Percentiles rank a stretch among this genome's conserved stretches.
phyloP scores from a whole-genome alignment of 2,888 invertebrate species.

The Amblyjoppa fuscipennis region DNA sequence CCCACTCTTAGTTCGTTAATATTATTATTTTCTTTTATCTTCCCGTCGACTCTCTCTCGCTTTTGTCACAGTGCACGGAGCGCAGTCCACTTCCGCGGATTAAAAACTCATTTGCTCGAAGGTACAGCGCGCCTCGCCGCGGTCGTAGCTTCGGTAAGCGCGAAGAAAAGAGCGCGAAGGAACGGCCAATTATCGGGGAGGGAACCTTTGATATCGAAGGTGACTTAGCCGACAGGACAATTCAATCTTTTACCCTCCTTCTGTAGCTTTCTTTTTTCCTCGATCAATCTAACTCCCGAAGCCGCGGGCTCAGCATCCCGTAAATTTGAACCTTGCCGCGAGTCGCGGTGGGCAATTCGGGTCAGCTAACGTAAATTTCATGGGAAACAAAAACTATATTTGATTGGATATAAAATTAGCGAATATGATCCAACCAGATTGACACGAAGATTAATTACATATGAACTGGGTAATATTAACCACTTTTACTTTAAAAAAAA shows the following conservation, averaged over 20 bases:
- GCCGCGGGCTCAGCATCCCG: background rate
- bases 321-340: background rate
- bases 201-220: constrained; percentile 38
- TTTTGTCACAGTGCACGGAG: constrained; percentile 50
- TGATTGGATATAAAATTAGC: background rate
- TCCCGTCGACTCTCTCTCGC: constrained; percentile 1
- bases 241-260: constrained; percentile 28
- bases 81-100: constrained; percentile 62
- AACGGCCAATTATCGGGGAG: constrained; percentile 53
- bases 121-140: constrained; percentile 25
- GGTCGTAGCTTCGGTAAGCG: constrained; percentile 24
- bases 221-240: constrained; percentile 42
- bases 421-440: background rate
- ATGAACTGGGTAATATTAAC: background rate
- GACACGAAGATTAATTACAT: too few relatives aligned
- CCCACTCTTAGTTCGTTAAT: background rate
- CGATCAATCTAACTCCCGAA: background rate
- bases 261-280: constrained; percentile 2
- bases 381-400: background rate
- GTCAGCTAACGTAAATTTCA: background rate
- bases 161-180: constrained; percentile 23
- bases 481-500: too few relatives aligned
- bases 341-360: background rate
- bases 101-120: constrained; percentile 66
- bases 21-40: constrained; percentile 30